Conservation (phyloP, 2,113 vertebrate species). For the Polyodon spathula region DNA sequence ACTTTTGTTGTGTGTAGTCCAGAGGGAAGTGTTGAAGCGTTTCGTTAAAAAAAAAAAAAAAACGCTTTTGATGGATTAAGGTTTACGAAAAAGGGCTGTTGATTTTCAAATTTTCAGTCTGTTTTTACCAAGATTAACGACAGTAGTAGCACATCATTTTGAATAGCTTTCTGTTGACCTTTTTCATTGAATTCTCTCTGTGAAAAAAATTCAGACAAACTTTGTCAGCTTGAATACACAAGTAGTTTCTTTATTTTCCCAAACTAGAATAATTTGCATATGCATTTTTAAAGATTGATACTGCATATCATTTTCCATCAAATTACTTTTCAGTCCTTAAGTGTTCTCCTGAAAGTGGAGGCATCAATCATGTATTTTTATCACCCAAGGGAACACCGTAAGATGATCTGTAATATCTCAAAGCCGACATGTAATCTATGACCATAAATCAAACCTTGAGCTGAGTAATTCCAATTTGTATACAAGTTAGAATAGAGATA, state of each 20-base stretch:
- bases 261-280: not conserved
- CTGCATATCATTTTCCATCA: constrained; percentile 38
- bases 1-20: too few species aligned
- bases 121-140: too few species aligned
- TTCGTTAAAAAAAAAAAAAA: too few species aligned
- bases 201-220: too few species aligned
- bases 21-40: too few species aligned
- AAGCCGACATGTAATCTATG: constrained; percentile 47
- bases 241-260: not conserved
- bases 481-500: not conserved
- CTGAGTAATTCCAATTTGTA: not conserved
- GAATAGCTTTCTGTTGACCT: too few species aligned
- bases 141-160: too few species aligned
- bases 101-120: too few species aligned
- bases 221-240: too few species aligned
- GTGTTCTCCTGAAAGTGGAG: constrained; percentile 31
- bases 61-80: too few species aligned
- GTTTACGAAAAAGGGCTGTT: too few species aligned
- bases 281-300: not conserved
- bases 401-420: constrained; percentile 60
- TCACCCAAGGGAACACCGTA: constrained; percentile 43
- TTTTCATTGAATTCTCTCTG: too few species aligned
- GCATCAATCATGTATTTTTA: constrained; percentile 55
- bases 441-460: constrained; percentile 35
- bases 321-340: constrained; percentile 50